A percentile compares a stretch with the other conserved stretches of the same genome.
Conservation (phyloP, 2,113 vertebrate species). For the Chionis minor region DNA sequence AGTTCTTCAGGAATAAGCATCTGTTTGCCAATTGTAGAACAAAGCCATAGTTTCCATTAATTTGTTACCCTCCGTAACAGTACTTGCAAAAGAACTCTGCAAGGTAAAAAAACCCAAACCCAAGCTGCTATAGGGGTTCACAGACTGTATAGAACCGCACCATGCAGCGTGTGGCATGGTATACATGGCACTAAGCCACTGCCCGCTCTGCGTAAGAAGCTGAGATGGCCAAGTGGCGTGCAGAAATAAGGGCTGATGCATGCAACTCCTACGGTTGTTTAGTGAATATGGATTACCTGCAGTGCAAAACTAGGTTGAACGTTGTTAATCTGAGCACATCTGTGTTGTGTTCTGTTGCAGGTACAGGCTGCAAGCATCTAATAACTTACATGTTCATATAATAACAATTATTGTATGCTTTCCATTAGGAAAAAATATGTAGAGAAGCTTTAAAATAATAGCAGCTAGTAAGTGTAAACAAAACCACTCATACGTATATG, state of each 20-base stretch:
- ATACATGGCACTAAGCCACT: background rate
- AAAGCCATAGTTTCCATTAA: background rate
- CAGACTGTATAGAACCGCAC: no score
- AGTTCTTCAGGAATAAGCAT: background rate
- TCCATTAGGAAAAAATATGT: background rate
- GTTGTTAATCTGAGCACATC: background rate
- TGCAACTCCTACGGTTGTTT: background rate
- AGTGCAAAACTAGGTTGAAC: background rate
- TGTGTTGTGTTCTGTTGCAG: background rate
- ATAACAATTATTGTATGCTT: background rate
- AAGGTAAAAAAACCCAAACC: background rate
- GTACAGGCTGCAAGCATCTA: background rate
- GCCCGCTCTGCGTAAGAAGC: background rate
- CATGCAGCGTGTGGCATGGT: accelerated
- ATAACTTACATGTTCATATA: background rate
- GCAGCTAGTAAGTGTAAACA: background rate
- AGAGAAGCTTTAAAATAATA: background rate
- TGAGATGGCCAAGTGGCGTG: background rate
- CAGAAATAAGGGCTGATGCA: background rate
- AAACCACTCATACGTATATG: background rate
- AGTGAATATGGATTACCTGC: background rate
- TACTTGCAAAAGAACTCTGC: background rate
- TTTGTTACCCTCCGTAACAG: background rate
- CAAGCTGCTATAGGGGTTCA: background rate
- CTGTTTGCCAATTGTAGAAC: background rate